A percentile compares a stretch with the other conserved stretches of the same genome.
Conservation (phyloP, 2,888 invertebrate species). For the Campoplex nolae region DNA sequence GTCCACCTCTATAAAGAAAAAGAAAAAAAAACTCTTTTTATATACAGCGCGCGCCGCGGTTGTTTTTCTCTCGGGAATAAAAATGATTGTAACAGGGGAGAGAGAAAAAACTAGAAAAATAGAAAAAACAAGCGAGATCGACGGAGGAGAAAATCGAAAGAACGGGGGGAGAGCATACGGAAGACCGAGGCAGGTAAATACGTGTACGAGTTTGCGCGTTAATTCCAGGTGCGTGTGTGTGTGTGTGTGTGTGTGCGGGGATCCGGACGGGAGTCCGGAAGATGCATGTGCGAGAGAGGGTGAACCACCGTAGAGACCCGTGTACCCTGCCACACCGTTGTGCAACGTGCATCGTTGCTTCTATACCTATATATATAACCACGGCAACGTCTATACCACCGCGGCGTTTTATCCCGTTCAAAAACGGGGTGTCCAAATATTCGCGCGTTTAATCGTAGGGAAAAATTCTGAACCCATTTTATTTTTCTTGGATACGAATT, state of each 20-base stretch:
- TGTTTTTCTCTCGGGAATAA: too few relatives aligned
- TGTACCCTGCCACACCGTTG: not conserved
- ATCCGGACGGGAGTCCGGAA: conserved; percentile 45
- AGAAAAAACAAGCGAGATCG: not conserved
- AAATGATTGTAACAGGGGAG: not conserved
- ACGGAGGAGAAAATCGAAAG: not conserved
- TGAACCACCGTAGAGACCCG: conserved; percentile 27
- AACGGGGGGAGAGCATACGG: not conserved
- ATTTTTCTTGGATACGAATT: not conserved
- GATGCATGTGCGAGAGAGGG: conserved; percentile 18
- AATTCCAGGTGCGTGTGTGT: not conserved
- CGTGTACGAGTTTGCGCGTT: conserved; percentile 8
- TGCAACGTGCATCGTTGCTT: not conserved
- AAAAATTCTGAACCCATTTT: not conserved
- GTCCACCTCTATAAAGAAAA: too few relatives aligned
- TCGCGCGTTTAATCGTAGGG: not conserved
- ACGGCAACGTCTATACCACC: conserved; percentile 5
- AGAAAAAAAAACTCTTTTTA: too few relatives aligned
- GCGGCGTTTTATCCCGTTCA: not conserved
- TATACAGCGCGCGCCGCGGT: too few relatives aligned
- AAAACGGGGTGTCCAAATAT: not conserved
- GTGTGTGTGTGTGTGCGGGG: conserved; percentile 29
- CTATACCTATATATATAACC: conserved; percentile 15
- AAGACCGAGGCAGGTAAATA: conserved; percentile 3
- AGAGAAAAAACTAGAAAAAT: not conserved